A percentile compares a stretch with the other conserved stretches of the same genome.
phyloP scores from a whole-genome alignment of 2,797 vertebrate species.

The Podarcis lilfordi region DNA sequence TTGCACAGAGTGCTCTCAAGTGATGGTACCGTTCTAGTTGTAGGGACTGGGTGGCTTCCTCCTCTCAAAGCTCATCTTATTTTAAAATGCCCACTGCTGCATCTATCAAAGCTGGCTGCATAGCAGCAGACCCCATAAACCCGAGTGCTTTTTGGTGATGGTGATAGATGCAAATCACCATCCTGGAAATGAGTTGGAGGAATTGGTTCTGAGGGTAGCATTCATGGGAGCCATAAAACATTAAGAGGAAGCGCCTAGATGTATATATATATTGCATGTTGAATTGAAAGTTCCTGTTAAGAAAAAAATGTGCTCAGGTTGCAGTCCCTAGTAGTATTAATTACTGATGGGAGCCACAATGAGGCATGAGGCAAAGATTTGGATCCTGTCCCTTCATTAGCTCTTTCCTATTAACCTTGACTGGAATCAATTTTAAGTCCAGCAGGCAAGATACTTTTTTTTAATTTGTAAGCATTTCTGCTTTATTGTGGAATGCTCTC shows the following conservation, averaged over 20 bases:
- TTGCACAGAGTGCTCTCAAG: constrained; percentile 26
- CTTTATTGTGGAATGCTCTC: constrained; percentile 77
- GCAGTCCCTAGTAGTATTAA: constrained; percentile 76
- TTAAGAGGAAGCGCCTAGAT: constrained; percentile 54
- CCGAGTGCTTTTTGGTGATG: constrained; percentile 46
- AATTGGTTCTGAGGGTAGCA: constrained; percentile 63
- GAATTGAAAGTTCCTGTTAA: constrained; percentile 74
- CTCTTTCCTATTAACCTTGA: constrained; percentile 82
- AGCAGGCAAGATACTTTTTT: constrained; percentile 72
- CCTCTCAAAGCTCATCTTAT: neutral
- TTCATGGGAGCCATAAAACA: constrained; percentile 70
- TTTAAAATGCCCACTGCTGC: constrained; percentile 28
- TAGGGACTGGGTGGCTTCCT: neutral
- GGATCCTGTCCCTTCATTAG: constrained; percentile 82
- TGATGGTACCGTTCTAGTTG: neutral
- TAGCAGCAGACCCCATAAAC: constrained; percentile 41
- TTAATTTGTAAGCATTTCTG: constrained; percentile 76
- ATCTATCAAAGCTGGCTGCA: neutral
- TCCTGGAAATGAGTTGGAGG: constrained; percentile 58
- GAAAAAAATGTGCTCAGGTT: constrained; percentile 72
- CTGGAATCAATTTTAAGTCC: constrained; percentile 72
- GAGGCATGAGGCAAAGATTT: constrained; percentile 75
- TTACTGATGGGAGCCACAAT: constrained; percentile 77
- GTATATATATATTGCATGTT: constrained; percentile 42
- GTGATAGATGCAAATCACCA: constrained; percentile 65